Base-by-base conservation (phyloP, 2,797 vertebrate genomes). In the Parauchenoglanis punctatus region DNA sequence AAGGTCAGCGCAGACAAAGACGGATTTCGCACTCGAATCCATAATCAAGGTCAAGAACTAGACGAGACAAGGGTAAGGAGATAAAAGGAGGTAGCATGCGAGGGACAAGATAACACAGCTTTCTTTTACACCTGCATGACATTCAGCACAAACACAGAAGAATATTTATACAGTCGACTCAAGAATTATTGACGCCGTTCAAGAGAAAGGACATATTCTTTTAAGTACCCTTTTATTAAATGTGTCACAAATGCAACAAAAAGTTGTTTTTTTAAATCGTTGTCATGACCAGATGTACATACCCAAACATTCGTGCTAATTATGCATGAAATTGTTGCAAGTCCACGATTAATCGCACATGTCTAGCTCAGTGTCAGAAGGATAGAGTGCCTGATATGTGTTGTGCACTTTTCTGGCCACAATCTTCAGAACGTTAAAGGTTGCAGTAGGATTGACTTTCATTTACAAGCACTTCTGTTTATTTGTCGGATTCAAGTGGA, bases 11-110 rank as follows among this genome's bases (percentile, higher is more conserved):
- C 23, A 68, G 63, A 67, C 28, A 2, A 25, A 52, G 81, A 67
- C 20, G 25, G 59, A 46, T 81, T 15, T 54, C 23, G n/a, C 81
- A 7, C 46, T 68, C 28, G 7, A 52, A 54, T 83, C 63, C 18
- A 13, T 68, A 83, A 83, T 13, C n/a, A 68, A 31, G 81, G 81
- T 83, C 46, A 83, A 83, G 68, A 83, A 52, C 81, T 31, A 67
- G 63, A 65, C 17, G 25, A 82, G 61, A 68, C n/a, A 35, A 68
- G 46, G 46, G 18, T 13, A 23, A 7, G 46, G 23, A 68, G 81
- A 83, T 83, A 68, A 83, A 83, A 68, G 63, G 81, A 68, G 54
- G 63, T 46, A 35, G 46, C 54, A 83, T 54, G 46, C 4, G 46
- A 20, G 46, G 81, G 17, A 83, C 63, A 83, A 54, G 63, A 83